Evolutionary conservation across 2,113 vertebrate genomes (phyloP).

Genomic region (Ophiodon elongatus): DNA sequence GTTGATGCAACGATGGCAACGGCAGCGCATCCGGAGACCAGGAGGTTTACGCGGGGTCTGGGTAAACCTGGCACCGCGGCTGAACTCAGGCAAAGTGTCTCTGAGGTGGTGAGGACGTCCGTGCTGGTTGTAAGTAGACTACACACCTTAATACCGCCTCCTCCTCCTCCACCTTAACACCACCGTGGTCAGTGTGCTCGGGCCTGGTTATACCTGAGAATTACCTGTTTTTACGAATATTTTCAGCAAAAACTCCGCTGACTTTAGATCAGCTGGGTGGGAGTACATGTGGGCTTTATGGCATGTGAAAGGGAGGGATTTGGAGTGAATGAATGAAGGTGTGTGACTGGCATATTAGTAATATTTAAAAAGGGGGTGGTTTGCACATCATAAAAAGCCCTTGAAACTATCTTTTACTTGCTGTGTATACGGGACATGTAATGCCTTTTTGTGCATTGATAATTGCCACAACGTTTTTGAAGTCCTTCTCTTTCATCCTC

Average conservation of each 20-base stretch:
- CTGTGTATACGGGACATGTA: not conserved
- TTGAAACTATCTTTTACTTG: not conserved
- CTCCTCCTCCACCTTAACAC: too few relatives aligned
- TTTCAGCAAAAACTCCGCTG: slow-evolving; percentile 1
- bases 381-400: not conserved
- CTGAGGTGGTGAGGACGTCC: slow-evolving; percentile 94
- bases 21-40: slow-evolving; percentile 88
- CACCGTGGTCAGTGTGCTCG: not conserved
- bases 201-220: not conserved
- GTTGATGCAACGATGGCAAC: slow-evolving; percentile 75
- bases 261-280: slow-evolving; percentile 31
- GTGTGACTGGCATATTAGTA: not conserved
- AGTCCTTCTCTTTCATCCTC: slow-evolving; percentile 11
- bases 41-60: slow-evolving; percentile 93
- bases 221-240: slow-evolving; percentile 6
- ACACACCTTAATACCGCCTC: slow-evolving; percentile 30
- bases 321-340: not conserved
- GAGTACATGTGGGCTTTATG: slow-evolving; percentile 5
- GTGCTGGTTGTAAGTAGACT: slow-evolving; percentile 90
- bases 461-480: not conserved
- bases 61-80: slow-evolving; percentile 97
- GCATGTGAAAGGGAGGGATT: slow-evolving; percentile 1
- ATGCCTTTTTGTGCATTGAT: not conserved
- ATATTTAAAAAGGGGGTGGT: not conserved
- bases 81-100: slow-evolving; percentile 96